Base-by-base conservation (phyloP, 2,888 invertebrate genomes). In the Tetheella fluctuosa region DNA sequence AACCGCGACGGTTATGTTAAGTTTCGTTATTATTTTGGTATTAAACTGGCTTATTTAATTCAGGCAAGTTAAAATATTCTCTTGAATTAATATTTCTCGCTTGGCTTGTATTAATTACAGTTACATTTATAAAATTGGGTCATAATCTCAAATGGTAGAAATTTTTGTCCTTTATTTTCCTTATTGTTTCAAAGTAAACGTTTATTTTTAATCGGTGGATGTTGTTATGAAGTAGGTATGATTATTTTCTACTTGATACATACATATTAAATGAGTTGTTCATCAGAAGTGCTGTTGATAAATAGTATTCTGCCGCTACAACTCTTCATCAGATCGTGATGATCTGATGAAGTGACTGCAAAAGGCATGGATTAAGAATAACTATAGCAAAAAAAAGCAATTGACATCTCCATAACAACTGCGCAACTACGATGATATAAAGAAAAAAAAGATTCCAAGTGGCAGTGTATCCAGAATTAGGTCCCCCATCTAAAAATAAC, bases 401-500 rank as follows among this genome's bases (percentile, higher is more conserved):
- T 10, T 48, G 48, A 48, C 10, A 42, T 17, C n/a, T 39, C 34
- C 17, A 54, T 20, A 42, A 34, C 54, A 34, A 34, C 54, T 34
- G 17, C 17, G 8, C 10, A 8, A 57, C 28, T 28, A 52, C n/a
- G n/a, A 48, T 25, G 34, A 25, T 56, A 67, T 62, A 61, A 68
- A 65, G 64, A 67, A 77, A 79, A 73, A n/a, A 71, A 69, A 61
- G 20, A 13, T 55, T 62, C 70, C 71, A 73, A 75, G 78, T 81
- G 80, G 71, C 77, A 74, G 70, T 72, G 83, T 77, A 69, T 88
- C 87, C 89, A 84, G 83, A 89, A 86, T 90, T 91, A 91, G 89
- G 81, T 78, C 68, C 76, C 63, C 68, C 64, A 59, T 77, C 84
- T 86, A 89, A 81, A 89, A 88, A 89, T 90, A 91, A 60, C 66